Evolutionary conservation across 2,113 vertebrate genomes (phyloP), one percentile per base, ranked within the genome.

Genomic region (Psittacara wagleri): DNA sequence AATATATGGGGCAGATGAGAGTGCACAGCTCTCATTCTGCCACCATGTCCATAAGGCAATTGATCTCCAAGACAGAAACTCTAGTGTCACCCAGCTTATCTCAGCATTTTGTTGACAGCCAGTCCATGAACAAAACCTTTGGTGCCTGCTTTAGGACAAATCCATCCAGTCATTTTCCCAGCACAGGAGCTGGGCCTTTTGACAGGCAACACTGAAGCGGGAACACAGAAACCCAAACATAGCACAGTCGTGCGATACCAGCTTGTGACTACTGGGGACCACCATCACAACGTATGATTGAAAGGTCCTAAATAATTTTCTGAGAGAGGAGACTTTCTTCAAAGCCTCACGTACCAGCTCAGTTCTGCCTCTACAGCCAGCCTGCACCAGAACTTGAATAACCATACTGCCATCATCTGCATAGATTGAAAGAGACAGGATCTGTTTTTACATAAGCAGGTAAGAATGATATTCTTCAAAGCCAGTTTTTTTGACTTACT

Each of bases 11-110:
- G 59, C 31, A 78, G 63, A 88, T 0, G 54, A 51, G 51, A 90
- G 64, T 3, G 48, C 54, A 88, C 12, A 91, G 75, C 78, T 96
- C 90, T 87, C 67, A 75, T 87, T 88, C 83, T 93, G 86, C 79
- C 84, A 59, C 74, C 0, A 3, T n/a, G 52, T 59, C 86, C 3
- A 0, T n/a, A 93, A 73, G 9, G 64, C 51, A 83, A 89, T 74
- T 93, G 96, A 97, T 96, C 95, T 94, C 46, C 94, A 87, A 93
- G 89, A 88, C 87, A 93, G 81, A 66, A 90, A 41, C 67, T 88
- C 48, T 61, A 48, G 8, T 27, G 75, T 82, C 93, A 83, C 83
- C 41, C 80, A 95, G 85, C 89, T 94, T 86, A 91, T 67, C 80
- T 94, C 93, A 92, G 89, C 82, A 86, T 77, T 94, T 95, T 94